Evolutionary conservation across 2,888 invertebrate species (phyloP).

Genomic region (Dinocampus coccinellae): DNA sequence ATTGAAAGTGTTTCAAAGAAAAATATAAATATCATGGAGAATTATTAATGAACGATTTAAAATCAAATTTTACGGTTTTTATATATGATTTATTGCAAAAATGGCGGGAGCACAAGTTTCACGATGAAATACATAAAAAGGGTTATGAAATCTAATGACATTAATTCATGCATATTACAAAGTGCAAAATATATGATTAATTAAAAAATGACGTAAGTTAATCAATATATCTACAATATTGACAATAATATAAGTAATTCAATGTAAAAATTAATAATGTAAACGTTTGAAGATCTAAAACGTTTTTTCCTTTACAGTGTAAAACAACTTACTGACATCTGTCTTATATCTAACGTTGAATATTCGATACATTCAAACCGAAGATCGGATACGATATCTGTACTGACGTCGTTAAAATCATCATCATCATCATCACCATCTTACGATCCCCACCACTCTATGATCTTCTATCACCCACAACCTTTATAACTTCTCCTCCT

Average conservation of each 20-base stretch:
- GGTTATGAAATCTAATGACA: too few relatives aligned
- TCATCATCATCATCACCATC: neutral
- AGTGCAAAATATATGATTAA: too few relatives aligned
- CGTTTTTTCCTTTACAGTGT: neutral
- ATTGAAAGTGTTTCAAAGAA: too few relatives aligned
- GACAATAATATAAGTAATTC: neutral
- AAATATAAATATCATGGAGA: too few relatives aligned
- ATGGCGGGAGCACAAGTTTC: too few relatives aligned
- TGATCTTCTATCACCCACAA: neutral
- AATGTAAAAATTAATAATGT: neutral
- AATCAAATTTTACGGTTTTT: too few relatives aligned
- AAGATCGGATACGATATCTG: slow-evolving; percentile 10
- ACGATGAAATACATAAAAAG: too few relatives aligned
- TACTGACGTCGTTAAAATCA: neutral
- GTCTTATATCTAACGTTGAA: slow-evolving; percentile 3
- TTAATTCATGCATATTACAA: too few relatives aligned
- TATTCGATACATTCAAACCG: slow-evolving; percentile 28
- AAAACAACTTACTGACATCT: slow-evolving; percentile 24
- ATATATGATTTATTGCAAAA: too few relatives aligned
- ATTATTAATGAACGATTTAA: too few relatives aligned
- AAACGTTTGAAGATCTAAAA: neutral
- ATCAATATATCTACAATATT: neutral
- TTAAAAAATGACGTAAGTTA: too few relatives aligned
- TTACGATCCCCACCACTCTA: neutral
- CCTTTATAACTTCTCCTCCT: neutral